Evolutionary conservation across 2,888 invertebrate species (phyloP), one percentile per base, ranked within the genome.

Genomic region (Prosopocoilus inquinatus): DNA sequence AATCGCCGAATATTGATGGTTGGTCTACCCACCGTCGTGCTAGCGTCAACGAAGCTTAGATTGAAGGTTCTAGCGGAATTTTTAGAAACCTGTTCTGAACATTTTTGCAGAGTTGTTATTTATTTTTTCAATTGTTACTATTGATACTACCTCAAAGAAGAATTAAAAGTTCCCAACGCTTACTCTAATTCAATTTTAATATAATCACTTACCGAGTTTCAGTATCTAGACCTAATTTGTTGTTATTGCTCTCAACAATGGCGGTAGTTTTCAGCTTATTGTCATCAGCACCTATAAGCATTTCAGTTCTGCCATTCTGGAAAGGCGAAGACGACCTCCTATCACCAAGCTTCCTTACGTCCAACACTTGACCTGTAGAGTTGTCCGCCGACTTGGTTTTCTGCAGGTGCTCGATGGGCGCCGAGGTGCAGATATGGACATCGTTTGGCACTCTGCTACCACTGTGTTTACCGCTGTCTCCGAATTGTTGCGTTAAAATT

Each of bases 251-350:
- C 67, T 85, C 84, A 55, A 83, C 81, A 63, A 84, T 78, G 46
- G 84, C 83, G 20, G 84, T 82, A 35, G 84, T 82, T 65, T 83
- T 80, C 50, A 83, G 78, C 74, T 84, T 81, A 70, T 82, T 84
- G 69, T 85, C 85, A 66, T 78, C 77, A 61, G 86, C 84, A 8
- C 87, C 88, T 68, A 90, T 82, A 73, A 89, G 80, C 70, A 88
- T 83, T 77, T 90, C 90, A 69, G 87, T 87, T 64, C 88, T 80
- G 48, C 90, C 89, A 85, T 89, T 89, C 64, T 81, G 80, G 74
- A 82, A 83, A 41, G 84, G 83, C 65, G 82, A 82, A 62, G 82
- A 82, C 33, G 81, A 78, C 61, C 82, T 75, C 67, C 73, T 75
- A 70, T 70, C 78, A 69, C 72, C 78, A 59, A 72, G 74, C 61